Base-by-base conservation (phyloP, 2,113 vertebrate species). In the Sinocyclocheilus anophthalmus region DNA sequence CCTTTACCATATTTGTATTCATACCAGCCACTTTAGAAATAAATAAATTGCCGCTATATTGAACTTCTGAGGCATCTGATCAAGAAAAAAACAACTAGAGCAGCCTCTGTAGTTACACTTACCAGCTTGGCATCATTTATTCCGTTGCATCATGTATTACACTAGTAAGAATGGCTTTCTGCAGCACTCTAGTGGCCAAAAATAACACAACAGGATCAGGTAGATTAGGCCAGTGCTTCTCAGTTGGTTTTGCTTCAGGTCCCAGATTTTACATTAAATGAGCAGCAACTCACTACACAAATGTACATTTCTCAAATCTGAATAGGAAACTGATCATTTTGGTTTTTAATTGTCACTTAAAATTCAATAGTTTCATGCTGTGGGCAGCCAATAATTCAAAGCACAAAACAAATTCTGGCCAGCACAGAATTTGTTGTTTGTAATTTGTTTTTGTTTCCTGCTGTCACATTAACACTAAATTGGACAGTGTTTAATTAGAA, bases 141-240 rank as follows among this genome's bases (percentile, higher is more conserved):
- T 72, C 5, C 20, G 42, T 76, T 76, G 22, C 79, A 61, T 82
- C 20, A 85, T 76, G 30, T 55, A 85, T 75, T 67, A 26, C 48
- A 76, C 22, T 8, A 53, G 30, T 59, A 72, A 59, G n/a, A 89
- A 93, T 94, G 90, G 93, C 87, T 87, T 92, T 85, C 89, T 95
- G 93, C 94, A 93, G 95, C 95, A 91, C 94, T 96, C 96, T 96
- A 95, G 95, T 96, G 97, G 95, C 83, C 88, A 59, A 89, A 93
- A 72, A 72, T 88, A 57, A 77, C 89, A 94, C 92, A 94, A 92
- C 95, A 96, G 63, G 50, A 84, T 42, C 83, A 48, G 50, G 22
- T 55, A 24, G n/a, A 76, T 30, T 5, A 80, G 37, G 14, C 1
- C 39, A 63, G 10, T 7, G 53, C 48, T 53, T 50, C 22, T 26